Conservation (phyloP, 2,888 invertebrate species). For the Ennomos fuscantarius region DNA sequence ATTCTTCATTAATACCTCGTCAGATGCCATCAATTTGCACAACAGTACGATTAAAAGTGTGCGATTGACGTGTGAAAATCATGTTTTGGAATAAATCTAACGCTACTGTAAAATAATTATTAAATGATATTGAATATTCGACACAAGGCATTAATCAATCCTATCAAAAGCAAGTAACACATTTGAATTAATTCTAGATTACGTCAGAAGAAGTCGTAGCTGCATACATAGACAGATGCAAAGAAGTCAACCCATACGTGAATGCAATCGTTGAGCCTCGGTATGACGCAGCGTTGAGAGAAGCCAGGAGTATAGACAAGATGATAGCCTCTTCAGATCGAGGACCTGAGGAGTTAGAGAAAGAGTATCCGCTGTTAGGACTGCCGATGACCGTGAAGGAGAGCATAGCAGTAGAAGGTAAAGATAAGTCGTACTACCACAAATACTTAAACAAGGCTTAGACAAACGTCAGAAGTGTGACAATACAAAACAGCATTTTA, state of each 20-base stretch:
- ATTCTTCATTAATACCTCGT: too few species aligned
- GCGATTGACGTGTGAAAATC: too few species aligned
- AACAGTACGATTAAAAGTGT: too few species aligned
- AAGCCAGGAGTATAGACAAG: constrained; percentile 90
- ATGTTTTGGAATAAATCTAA: too few species aligned
- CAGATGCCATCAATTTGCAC: too few species aligned
- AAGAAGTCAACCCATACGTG: constrained; percentile 90
- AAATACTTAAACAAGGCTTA: too few species aligned
- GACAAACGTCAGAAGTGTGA: too few species aligned
- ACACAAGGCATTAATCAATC: too few species aligned
- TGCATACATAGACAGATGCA: constrained; percentile 90
- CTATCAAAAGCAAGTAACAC: neutral
- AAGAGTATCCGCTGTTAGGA: constrained; percentile 91
- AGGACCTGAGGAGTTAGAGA: constrained; percentile 86
- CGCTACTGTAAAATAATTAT: too few species aligned
- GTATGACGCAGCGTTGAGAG: constrained; percentile 89
- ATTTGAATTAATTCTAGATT: constrained; percentile 79
- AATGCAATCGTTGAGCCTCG: constrained; percentile 93
- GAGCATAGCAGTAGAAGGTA: constrained; percentile 91
- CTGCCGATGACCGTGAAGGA: constrained; percentile 95
- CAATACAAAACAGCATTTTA: too few species aligned
- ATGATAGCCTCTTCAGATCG: constrained; percentile 85
- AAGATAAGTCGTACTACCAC: too few species aligned
- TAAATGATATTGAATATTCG: too few species aligned
- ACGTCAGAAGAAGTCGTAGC: constrained; percentile 89